Evolutionary conservation across 2,797 vertebrate genomes (phyloP).

Genomic region (Hafferia zeledoni): DNA sequence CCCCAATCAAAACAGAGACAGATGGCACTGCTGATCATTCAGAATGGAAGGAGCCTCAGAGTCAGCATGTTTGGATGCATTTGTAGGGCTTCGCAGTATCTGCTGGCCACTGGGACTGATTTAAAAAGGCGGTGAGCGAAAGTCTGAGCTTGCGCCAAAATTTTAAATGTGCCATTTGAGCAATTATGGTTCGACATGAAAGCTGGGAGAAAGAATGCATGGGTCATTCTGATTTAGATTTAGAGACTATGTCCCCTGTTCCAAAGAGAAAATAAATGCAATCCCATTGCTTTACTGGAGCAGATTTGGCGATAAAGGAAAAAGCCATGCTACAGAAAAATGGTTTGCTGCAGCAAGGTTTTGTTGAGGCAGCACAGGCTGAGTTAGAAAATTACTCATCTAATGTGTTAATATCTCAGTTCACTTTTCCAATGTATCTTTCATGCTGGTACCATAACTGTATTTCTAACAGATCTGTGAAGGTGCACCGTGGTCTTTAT

Average conservation of each 20-base stretch:
- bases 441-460: background rate
- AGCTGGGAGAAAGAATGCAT: conserved; percentile 65
- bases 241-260: conserved; percentile 52
- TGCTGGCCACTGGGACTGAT: conserved; percentile 59
- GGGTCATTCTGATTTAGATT: conserved; percentile 69
- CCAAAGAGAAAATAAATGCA: conserved; percentile 65
- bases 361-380: background rate
- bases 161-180: conserved; percentile 62
- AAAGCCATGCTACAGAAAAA: background rate
- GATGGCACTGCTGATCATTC: conserved; percentile 66
- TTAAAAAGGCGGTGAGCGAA: conserved; percentile 49
- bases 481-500: background rate
- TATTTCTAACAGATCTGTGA: background rate
- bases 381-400: background rate
- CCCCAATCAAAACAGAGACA: conserved; percentile 69
- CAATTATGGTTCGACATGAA: conserved; percentile 59
- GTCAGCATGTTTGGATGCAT: conserved; percentile 67
- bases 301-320: conserved; percentile 24
- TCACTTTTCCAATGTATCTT: background rate
- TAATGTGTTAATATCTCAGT: background rate
- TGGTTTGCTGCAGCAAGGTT: background rate
- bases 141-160: conserved; percentile 52
- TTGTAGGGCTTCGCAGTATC: conserved; percentile 29
- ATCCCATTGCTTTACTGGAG: conserved; percentile 39
- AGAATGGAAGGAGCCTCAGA: conserved; percentile 53